phyloP scores from a whole-genome alignment of 2,113 vertebrate species.

The Saimiri boliviensis region DNA sequence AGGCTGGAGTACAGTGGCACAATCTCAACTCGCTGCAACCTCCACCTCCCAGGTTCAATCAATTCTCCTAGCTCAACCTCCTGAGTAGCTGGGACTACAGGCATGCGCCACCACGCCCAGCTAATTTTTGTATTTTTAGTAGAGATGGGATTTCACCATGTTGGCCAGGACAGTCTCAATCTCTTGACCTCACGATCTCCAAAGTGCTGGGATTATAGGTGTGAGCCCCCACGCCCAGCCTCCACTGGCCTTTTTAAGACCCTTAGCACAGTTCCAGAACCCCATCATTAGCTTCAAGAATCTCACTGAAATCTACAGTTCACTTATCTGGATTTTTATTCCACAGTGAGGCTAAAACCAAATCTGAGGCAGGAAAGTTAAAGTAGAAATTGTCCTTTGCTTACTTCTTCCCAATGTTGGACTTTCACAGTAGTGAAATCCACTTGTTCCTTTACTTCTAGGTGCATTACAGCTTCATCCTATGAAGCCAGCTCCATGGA shows the following conservation, averaged over 20 bases:
- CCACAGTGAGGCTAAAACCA: neutral
- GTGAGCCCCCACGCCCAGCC: no score
- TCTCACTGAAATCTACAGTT: neutral
- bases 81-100: no score
- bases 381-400: neutral
- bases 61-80: no score
- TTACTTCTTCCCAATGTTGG: neutral
- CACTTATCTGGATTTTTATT: neutral
- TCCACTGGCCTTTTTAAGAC: neutral
- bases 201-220: no score
- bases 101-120: no score
- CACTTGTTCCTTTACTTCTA: neutral
- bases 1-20: no score
- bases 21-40: no score
- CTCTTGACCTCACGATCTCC: no score
- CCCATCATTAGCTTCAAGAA: neutral
- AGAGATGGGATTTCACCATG: no score
- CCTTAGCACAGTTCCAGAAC: neutral
- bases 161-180: no score
- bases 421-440: neutral
- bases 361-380: neutral
- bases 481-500: neutral
- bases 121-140: no score
- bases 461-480: neutral
- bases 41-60: no score